Evolutionary conservation across 2,888 invertebrate genomes (phyloP), one percentile per base, ranked within the genome.

Genomic region (Eulithis testata): DNA sequence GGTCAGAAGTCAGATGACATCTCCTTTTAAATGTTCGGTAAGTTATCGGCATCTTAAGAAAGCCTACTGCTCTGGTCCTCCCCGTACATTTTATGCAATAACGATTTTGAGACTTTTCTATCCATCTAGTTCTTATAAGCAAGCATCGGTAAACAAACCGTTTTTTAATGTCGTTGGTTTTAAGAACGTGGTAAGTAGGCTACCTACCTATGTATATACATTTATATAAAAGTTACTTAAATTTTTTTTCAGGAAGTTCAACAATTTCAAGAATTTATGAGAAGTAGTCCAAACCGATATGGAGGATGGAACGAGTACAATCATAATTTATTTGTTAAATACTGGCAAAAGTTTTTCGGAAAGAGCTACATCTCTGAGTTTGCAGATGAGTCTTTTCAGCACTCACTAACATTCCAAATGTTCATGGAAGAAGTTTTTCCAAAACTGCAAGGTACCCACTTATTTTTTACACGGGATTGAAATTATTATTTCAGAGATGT

Each of bases 291-390:
- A 40, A 94, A 93, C 37, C 93, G 94, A 49, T 91, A 92, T 64
- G 94, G 94, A 60, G 94, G 94, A 12, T 95, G 95, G 95, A 83
- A 88, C 63, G 87, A 90, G 75, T 94, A 94, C 63, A 93, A 94
- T 71, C 94, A 95, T 76, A 90, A 90, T 55, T 81, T 93, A 65
- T 95, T 94, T 80, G 75, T 92, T 52, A 91, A 90, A 65, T 73
- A 78, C 60, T 91, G 91, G 91, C 79, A 82, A 55, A 91, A 89
- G 74, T 70, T 84, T 80, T 82, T 85, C 68, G 66, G 68, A 43
- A 63, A 69, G 11, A 67, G 70, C 51, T 55, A 55, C 14, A 43
- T 21, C 43, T 21, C 7, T 21, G 66, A 55, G 45, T 61, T 56
- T n/a, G 64, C 72, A 53, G 69, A 69, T 45, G 55, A 57, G 44